Conservation (phyloP, 2,888 invertebrate genomes). For the Ephialtes manifestator region DNA sequence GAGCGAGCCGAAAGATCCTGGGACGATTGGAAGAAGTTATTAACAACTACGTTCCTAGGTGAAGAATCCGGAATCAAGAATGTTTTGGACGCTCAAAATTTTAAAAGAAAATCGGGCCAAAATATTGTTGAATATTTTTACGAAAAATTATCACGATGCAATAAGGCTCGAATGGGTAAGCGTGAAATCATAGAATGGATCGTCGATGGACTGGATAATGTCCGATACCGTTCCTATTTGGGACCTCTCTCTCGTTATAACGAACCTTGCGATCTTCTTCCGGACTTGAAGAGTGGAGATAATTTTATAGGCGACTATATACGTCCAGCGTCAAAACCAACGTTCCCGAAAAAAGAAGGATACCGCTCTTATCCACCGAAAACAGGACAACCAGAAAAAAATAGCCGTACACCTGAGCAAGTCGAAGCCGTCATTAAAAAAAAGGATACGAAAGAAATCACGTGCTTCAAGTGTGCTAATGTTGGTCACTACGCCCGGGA, state of each 20-base stretch:
- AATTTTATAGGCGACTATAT: slow-evolving; percentile 20
- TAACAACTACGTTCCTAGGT: too few species aligned
- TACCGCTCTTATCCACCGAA: slow-evolving; percentile 39
- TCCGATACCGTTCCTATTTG: slow-evolving; percentile 66
- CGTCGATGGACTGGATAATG: slow-evolving; percentile 65
- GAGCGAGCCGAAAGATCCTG: too few species aligned
- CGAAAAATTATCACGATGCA: too few species aligned
- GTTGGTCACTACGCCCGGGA: slow-evolving; percentile 34
- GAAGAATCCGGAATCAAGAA: too few species aligned
- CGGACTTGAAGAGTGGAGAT: slow-evolving; percentile 68
- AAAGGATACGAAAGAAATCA: not conserved
- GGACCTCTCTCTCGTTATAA: slow-evolving; percentile 71
- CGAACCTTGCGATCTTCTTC: slow-evolving; percentile 62
- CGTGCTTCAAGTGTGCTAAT: slow-evolving; percentile 20
- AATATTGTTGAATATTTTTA: too few species aligned
- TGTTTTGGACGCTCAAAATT: too few species aligned
- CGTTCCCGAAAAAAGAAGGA: not conserved
- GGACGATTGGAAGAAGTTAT: too few species aligned
- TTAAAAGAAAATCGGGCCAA: too few species aligned
- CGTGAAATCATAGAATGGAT: slow-evolving; percentile 11
- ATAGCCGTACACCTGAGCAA: not conserved
- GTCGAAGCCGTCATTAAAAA: not conserved
- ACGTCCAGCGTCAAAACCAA: slow-evolving; percentile 12
- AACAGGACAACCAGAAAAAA: slow-evolving; percentile 45
- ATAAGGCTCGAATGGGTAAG: too few species aligned